Evolutionary conservation across 2,888 invertebrate species (phyloP), one percentile per base, ranked within the genome.

Genomic region (Podotricha telesiphe): DNA sequence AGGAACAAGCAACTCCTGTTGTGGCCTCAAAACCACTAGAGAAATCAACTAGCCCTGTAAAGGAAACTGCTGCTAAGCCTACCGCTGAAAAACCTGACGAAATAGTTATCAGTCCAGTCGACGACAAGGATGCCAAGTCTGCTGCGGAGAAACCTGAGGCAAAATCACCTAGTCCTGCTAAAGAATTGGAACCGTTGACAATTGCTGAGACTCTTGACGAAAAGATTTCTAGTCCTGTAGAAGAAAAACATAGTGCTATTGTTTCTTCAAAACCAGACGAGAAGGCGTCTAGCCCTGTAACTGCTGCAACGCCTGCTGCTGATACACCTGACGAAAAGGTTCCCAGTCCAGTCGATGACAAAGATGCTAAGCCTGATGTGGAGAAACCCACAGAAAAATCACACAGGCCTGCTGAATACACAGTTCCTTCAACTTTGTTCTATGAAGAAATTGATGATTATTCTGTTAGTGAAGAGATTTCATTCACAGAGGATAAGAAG

Each of bases 401-500:
- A 37, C 51, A 66, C 0, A 76, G 68, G 45, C 70, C 72, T 11
- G 61, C 37, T 4, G 8, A 45, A 45, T n/a, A 45, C 2, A n/a
- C n/a, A n/a, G 45, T 1, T 3, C 45, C 0, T n/a, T 5, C 8
- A n/a, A 2, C 28, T 8, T 8, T 8, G 37, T 37, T 8, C 37
- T 37, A 66, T 56, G 53, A 67, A 34, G 47, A 48, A 19, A 77
- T 76, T 13, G 59, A 71, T 34, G 77, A 77, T 15, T 79, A 72
- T 68, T 71, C 73, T 22, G 56, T 68, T 34, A 47, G 77, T 40
- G 77, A 77, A 69, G 77, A 79, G 50, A 77, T 76, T 13, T 73
- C 76, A 10, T 75, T 78, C n/a, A 73, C 73, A 28, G 76, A 77
- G 51, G 77, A 80, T 59, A 75, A 76, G 65, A 68, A 75, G 55